Conservation (phyloP, 2,797 vertebrate genomes). For the Aselliscus stoliczkanus region DNA sequence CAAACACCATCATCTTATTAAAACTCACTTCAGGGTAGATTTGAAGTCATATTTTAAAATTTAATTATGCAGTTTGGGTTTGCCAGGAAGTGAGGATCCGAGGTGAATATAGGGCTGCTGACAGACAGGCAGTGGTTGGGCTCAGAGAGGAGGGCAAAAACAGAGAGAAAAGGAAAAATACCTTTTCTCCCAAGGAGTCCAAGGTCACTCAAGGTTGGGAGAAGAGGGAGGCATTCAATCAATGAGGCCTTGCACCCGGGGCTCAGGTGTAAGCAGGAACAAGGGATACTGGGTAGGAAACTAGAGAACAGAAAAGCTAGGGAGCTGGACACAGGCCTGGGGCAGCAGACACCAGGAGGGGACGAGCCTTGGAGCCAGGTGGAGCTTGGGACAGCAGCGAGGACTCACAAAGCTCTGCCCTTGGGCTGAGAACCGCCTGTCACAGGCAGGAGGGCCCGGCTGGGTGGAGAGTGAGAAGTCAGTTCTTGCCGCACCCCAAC, state of each 20-base stretch:
- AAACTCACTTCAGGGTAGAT: neutral
- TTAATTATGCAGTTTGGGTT: neutral
- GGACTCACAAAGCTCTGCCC: accelerated
- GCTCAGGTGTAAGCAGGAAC: neutral
- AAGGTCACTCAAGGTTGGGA: neutral
- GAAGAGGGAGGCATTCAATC: neutral
- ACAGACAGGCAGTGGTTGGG: neutral
- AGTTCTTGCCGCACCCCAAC: neutral
- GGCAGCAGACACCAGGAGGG: neutral
- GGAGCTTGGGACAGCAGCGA: neutral
- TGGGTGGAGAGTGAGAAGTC: neutral
- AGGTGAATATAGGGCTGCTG: neutral
- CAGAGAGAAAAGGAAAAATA: neutral
- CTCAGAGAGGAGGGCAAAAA: neutral
- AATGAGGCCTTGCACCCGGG: neutral
- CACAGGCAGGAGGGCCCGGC: neutral
- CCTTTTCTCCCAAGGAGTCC: neutral
- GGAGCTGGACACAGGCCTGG: neutral
- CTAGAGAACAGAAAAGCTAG: neutral
- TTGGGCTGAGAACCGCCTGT: neutral
- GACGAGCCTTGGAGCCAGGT: neutral
- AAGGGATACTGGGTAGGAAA: neutral
- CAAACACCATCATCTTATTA: neutral
- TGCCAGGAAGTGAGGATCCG: neutral
- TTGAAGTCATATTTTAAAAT: neutral